phyloP scores from a whole-genome alignment of 2,113 vertebrate genomes.

The Peromyscus polionotus region DNA sequence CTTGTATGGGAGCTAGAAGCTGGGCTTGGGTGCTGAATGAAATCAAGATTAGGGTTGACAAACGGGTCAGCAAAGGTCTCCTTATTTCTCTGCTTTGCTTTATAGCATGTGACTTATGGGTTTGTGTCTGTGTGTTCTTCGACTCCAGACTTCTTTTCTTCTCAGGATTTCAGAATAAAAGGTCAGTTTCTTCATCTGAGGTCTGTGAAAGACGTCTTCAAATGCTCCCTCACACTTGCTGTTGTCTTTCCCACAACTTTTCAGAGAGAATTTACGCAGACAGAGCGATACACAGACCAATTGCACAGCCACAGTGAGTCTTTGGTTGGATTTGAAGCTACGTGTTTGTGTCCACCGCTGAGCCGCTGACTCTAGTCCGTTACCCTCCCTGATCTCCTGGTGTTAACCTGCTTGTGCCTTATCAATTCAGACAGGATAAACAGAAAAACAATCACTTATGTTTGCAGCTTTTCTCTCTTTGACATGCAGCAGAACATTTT shows the following conservation, averaged over 20 bases:
- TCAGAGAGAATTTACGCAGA: neutral
- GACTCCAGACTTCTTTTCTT: slow-evolving; percentile 66
- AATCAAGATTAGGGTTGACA: slow-evolving; percentile 57
- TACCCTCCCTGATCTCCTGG: neutral
- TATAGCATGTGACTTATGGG: slow-evolving; percentile 54
- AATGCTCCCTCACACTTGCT: slow-evolving; percentile 10
- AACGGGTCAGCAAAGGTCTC: slow-evolving; percentile 60
- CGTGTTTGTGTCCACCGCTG: neutral
- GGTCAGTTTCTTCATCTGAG: slow-evolving; percentile 74
- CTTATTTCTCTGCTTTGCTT: slow-evolving; percentile 70
- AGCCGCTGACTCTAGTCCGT: slow-evolving; percentile 30
- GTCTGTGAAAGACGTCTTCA: slow-evolving; percentile 64
- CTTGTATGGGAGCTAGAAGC: slow-evolving; percentile 49
- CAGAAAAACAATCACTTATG: slow-evolving; percentile 22
- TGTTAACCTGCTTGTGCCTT: neutral
- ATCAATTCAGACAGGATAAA: slow-evolving; percentile 49
- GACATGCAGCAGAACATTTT: slow-evolving; percentile 22
- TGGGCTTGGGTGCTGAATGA: slow-evolving; percentile 58
- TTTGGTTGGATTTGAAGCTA: slow-evolving; percentile 13
- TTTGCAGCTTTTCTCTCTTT: slow-evolving; percentile 35
- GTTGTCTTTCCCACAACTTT: slow-evolving; percentile 71
- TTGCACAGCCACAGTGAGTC: neutral
- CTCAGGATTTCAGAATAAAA: slow-evolving; percentile 74
- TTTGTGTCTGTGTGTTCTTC: slow-evolving; percentile 67
- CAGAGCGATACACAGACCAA: neutral